Conservation (phyloP, 2,888 invertebrate genomes). For the Acanthosepion lycidas region DNA sequence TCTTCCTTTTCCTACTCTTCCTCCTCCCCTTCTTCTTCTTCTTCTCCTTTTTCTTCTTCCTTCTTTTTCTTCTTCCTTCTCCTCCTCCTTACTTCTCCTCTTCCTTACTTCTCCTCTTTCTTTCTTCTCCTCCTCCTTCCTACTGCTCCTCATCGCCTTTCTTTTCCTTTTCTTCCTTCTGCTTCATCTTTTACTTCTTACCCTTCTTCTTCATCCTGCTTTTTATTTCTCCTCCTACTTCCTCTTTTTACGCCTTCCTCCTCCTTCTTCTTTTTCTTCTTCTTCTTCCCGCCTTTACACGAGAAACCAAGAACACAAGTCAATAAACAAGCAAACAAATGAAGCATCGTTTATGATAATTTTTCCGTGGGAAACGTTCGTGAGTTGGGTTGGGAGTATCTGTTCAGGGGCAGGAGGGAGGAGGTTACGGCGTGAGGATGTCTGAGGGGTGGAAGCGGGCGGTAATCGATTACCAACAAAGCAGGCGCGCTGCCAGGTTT, state of each 20-base stretch:
- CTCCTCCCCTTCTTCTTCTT: neutral
- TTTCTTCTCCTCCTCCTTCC: no score
- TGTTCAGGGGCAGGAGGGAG: neutral
- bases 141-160: no score
- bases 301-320: neutral
- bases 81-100: neutral
- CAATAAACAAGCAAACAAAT: neutral
- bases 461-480: conserved; percentile 18
- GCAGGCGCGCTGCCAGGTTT: neutral
- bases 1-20: no score
- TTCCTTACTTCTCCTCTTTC: no score
- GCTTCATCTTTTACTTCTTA: no score
- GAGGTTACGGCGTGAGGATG: neutral
- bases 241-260: neutral
- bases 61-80: no score
- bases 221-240: no score
- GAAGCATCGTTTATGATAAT: conserved; percentile 48
- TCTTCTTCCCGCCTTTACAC: neutral
- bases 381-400: neutral
- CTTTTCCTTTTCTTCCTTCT: no score
- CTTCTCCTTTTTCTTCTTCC: neutral
- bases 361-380: conserved; percentile 49
- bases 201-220: no score
- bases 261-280: neutral
- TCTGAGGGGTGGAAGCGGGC: neutral